Conservation (phyloP, 2,888 invertebrate genomes). For the Koerneria pararmatus region DNA sequence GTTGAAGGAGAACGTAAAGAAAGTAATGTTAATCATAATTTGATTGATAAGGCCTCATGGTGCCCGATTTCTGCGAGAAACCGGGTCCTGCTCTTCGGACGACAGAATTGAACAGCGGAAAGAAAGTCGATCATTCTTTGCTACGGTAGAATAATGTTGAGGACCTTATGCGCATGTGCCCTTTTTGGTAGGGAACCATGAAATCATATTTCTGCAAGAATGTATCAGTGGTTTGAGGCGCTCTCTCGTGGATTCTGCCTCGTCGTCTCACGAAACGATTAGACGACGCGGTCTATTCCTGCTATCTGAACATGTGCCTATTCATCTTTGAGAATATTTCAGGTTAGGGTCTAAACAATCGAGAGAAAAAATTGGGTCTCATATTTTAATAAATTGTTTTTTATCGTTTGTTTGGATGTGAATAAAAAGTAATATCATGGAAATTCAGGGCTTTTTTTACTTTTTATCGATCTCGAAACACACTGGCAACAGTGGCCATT, state of each 20-base stretch:
- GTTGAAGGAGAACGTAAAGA: too few species aligned
- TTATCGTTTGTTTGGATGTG: neutral
- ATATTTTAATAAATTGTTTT: too few species aligned
- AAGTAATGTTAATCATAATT: too few species aligned
- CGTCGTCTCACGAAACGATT: constrained; percentile 25
- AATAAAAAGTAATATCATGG: constrained; percentile 1
- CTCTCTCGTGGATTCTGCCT: constrained; percentile 30
- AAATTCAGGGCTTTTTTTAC: neutral
- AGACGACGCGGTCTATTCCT: constrained; percentile 47
- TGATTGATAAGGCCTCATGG: too few species aligned
- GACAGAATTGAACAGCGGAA: too few species aligned
- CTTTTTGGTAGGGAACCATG: too few species aligned
- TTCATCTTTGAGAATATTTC: constrained; percentile 55
- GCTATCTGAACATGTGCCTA: constrained; percentile 49
- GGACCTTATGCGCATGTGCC: too few species aligned
- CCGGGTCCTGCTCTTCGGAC: too few species aligned
- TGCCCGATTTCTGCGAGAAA: too few species aligned
- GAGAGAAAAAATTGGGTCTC: constrained; percentile 6
- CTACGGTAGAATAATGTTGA: too few species aligned
- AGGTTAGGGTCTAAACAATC: constrained; percentile 25
- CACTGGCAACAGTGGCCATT: too few species aligned
- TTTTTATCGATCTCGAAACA: constrained; percentile 6
- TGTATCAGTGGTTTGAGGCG: constrained; percentile 23
- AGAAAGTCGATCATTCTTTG: too few species aligned
- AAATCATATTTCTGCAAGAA: neutral